These are phyloP conservation scores for Lepidurus packardi DNA, from an alignment of 1,140 invertebrate genomes.

Conservation along the genomic window DNA sequence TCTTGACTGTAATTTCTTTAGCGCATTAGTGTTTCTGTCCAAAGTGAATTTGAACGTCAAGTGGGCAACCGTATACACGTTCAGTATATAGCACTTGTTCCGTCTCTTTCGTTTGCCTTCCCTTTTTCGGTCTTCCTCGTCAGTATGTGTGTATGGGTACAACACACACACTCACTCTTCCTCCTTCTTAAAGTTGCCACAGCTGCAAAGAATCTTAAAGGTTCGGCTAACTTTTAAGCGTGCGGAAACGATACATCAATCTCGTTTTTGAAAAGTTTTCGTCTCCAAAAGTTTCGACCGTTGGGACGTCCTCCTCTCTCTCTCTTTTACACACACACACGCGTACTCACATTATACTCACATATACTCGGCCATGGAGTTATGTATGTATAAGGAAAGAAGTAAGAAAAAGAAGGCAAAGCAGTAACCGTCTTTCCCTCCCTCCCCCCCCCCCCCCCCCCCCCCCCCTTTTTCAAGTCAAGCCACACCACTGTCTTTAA, in stretches of 20 bases:
- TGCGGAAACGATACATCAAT: constrained; percentile 13
- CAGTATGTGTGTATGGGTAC: neutral
- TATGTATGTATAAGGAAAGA: too few species aligned
- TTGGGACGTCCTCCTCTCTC: neutral
- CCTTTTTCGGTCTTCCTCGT: neutral
- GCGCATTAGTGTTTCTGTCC: too few species aligned
- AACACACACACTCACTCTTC: neutral
- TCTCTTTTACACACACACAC: neutral
- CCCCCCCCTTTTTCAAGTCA: neutral
- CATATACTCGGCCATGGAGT: neutral
- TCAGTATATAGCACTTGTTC: too few species aligned
- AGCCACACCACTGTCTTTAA: neutral
- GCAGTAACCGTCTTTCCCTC: neutral
- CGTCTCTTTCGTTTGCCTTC: neutral
- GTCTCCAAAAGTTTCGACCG: neutral
- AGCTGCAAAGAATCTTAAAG: neutral
- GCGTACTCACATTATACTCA: neutral
- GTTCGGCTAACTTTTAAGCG: neutral
- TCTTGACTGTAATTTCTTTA: too few species aligned
- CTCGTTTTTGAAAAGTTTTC: neutral
- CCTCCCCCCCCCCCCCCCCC: neutral
- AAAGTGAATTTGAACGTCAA: too few species aligned
- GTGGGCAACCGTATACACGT: too few species aligned
- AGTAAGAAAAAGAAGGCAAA: too few species aligned
- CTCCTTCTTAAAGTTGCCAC: neutral